These are phyloP conservation scores for Schrankia costaestrigalis DNA, from an alignment of 2,888 invertebrate genomes.

Conservation along the genomic window DNA sequence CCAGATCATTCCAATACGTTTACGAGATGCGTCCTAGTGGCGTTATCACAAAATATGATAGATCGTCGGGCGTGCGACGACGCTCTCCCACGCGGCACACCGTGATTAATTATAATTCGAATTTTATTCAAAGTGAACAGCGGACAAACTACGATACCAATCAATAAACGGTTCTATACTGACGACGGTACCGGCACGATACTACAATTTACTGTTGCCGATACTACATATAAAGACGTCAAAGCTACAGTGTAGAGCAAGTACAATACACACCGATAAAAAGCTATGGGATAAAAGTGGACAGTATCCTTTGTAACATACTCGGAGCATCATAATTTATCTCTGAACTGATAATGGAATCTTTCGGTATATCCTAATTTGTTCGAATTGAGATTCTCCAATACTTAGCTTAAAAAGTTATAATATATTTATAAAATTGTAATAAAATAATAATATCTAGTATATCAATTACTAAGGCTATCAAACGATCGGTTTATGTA, in stretches of 20 bases:
- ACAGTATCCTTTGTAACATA: constrained; percentile 48
- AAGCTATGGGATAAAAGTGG: constrained; percentile 66
- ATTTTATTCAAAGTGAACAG: constrained; percentile 81
- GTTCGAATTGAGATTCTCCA: no score
- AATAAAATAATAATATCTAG: no score
- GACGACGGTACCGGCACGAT: constrained; percentile 75
- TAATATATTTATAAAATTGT: no score
- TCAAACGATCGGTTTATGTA: constrained; percentile 42
- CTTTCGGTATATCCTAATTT: no score
- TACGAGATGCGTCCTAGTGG: constrained; percentile 72
- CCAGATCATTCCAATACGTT: constrained; percentile 67
- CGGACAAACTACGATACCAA: constrained; percentile 79
- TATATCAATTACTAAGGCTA: constrained; percentile 30
- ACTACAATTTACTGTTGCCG: constrained; percentile 76
- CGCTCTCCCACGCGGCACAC: constrained; percentile 76
- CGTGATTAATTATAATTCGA: constrained; percentile 81
- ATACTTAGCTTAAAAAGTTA: no score
- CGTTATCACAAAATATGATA: constrained; percentile 81
- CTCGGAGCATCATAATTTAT: no score
- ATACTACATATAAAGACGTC: constrained; percentile 76
- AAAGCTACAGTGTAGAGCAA: constrained; percentile 60
- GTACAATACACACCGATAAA: constrained; percentile 62
- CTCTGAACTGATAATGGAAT: no score
- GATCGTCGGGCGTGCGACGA: constrained; percentile 71
- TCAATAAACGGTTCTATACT: constrained; percentile 81